Evolutionary conservation across 2,888 invertebrate genomes (phyloP).

Genomic region (Conops quadrifasciatus): DNA sequence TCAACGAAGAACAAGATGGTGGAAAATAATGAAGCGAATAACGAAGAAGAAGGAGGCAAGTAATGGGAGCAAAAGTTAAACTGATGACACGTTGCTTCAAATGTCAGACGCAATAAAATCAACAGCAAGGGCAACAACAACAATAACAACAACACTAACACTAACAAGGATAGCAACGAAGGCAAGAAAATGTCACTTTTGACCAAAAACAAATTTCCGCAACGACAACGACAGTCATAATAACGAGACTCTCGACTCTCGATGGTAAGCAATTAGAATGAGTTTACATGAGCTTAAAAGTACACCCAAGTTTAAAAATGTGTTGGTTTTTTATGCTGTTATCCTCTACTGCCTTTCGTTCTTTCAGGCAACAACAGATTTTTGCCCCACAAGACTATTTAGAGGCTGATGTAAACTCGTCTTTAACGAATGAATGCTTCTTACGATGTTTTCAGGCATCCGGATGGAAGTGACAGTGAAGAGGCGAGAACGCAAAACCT

Average conservation of each 20-base stretch:
- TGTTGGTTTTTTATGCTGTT: slow-evolving; percentile 34
- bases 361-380: no score
- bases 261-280: neutral
- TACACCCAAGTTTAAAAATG: slow-evolving; percentile 39
- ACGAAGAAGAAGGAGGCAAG: neutral
- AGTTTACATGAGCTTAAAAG: neutral
- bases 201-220: slow-evolving; percentile 32
- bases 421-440: neutral
- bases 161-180: neutral
- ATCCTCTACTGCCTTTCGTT: no score
- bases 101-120: neutral
- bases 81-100: neutral
- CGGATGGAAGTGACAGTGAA: slow-evolving; percentile 21
- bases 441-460: slow-evolving; percentile 19
- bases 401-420: no score
- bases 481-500: slow-evolving; percentile 4
- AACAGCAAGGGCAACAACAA: slow-evolving; percentile 20
- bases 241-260: no score
- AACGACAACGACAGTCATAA: neutral
- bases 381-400: no score
- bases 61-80: slow-evolving; percentile 3
- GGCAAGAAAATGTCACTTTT: slow-evolving; percentile 15
- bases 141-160: slow-evolving; percentile 11
- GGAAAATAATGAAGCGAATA: neutral
- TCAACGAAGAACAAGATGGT: neutral